These are phyloP conservation scores for Zaprionus gabonicus DNA, from an alignment of 1,140 invertebrate genomes.

Conservation along the genomic window DNA sequence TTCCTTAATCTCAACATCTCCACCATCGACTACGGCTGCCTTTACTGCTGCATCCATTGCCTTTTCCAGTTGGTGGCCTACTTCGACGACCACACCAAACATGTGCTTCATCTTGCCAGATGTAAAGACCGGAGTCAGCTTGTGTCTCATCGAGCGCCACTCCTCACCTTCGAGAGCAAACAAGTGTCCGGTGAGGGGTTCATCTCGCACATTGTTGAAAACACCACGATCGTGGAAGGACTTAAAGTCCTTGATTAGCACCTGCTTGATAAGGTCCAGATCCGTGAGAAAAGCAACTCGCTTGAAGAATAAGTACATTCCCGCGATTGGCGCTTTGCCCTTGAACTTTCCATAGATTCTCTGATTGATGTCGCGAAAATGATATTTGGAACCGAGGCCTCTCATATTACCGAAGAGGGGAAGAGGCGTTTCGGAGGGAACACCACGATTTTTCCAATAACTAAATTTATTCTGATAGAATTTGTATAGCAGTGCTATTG, in stretches of 20 bases:
- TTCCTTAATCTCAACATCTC: constrained; percentile 86
- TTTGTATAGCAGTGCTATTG: constrained; percentile 30
- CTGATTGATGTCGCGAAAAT: constrained; percentile 59
- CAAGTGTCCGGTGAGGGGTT: constrained; percentile 86
- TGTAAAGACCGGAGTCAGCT: constrained; percentile 86
- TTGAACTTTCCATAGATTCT: constrained; percentile 76
- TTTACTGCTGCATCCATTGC: constrained; percentile 38
- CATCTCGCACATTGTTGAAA: constrained; percentile 85
- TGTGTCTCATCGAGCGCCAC: constrained; percentile 86
- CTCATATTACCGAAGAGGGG: constrained; percentile 75
- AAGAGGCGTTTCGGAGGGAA: constrained; percentile 74
- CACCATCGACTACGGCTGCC: constrained; percentile 54
- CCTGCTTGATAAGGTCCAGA: constrained; percentile 67
- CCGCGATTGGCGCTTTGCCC: constrained; percentile 52
- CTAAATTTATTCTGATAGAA: constrained; percentile 60
- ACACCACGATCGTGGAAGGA: constrained; percentile 83
- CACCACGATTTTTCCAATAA: constrained; percentile 82
- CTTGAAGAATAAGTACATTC: constrained; percentile 64
- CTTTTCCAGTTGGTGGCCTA: constrained; percentile 60
- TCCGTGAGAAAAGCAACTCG: constrained; percentile 53
- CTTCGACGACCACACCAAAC: constrained; percentile 79
- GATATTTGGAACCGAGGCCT: constrained; percentile 42
- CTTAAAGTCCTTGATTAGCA: constrained; percentile 80
- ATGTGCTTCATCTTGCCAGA: constrained; percentile 87
- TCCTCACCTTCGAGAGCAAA: constrained; percentile 84